Percentiles rank a stretch among this genome's conserved stretches.
Evolutionary conservation across 2,113 vertebrate species (phyloP).

Genomic region (Lepidothrix coronata): DNA sequence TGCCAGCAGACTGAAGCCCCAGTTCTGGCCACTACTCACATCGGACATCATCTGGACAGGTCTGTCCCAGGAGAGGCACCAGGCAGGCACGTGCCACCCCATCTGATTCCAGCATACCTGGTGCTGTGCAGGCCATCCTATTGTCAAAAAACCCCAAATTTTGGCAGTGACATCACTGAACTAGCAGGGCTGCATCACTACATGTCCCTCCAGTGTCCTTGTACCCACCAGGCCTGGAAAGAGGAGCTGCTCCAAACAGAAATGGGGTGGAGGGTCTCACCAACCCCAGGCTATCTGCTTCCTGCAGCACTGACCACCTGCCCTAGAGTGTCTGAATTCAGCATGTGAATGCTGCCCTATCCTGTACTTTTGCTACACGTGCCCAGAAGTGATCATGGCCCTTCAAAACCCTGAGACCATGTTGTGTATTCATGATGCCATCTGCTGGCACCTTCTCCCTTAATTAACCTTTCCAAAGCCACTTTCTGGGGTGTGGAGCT

Average conservation of each 20-base stretch:
- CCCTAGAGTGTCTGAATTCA: background rate
- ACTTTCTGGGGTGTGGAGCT: background rate
- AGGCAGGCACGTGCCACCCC: background rate
- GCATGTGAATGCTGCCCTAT: background rate
- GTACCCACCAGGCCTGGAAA: background rate
- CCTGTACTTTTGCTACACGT: background rate
- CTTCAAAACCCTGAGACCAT: background rate
- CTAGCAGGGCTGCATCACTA: background rate
- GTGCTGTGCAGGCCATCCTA: background rate
- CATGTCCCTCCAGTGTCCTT: background rate
- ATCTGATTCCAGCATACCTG: background rate
- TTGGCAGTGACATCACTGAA: background rate
- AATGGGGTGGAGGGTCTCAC: background rate
- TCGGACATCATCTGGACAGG: background rate
- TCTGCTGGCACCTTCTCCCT: conserved; percentile 9
- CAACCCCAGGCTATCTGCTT: background rate
- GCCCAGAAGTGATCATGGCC: background rate
- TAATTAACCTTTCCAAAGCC: background rate
- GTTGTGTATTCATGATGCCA: conserved; percentile 35
- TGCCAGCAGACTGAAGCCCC: background rate
- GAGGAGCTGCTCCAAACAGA: background rate
- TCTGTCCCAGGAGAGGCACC: background rate
- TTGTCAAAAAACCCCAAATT: background rate
- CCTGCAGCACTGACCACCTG: background rate
- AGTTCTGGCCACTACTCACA: background rate